Evolutionary conservation across 2,888 invertebrate genomes (phyloP).

Genomic region (Pardosa pseudoannulata): DNA sequence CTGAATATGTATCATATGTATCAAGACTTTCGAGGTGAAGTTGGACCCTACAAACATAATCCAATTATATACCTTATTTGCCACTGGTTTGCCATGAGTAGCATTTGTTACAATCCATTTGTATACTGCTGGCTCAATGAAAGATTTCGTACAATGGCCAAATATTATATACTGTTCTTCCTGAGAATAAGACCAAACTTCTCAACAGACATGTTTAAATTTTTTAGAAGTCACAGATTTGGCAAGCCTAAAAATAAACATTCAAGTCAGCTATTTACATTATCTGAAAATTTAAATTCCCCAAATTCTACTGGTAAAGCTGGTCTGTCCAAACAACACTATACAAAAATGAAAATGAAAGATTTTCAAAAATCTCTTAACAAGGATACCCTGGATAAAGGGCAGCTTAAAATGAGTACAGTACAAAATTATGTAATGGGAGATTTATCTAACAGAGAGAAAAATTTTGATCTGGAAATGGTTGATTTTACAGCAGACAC

Average conservation of each 20-base stretch:
- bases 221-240: neutral
- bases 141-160: conserved; percentile 77
- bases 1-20: conserved; percentile 79
- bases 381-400: too few relatives aligned
- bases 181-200: neutral
- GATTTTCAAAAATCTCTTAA: too few relatives aligned
- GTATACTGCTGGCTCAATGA: conserved; percentile 80
- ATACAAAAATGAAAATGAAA: neutral
- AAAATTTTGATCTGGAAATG: too few relatives aligned
- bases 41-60: conserved; percentile 76
- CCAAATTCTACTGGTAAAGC: neutral
- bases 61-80: conserved; percentile 78
- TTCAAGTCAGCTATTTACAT: neutral
- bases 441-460: too few relatives aligned
- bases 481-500: too few relatives aligned
- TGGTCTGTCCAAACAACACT: neutral
- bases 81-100: conserved; percentile 79
- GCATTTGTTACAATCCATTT: conserved; percentile 79
- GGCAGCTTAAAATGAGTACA: too few relatives aligned
- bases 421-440: too few relatives aligned
- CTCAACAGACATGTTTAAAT: too few relatives aligned
- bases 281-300: neutral
- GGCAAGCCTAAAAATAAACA: neutral
- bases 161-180: conserved; percentile 28
- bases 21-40: conserved; percentile 76